A percentile compares a stretch with the other conserved stretches of the same genome.
Conservation (phyloP, 2,888 invertebrate species). For the Deilephila elpenor region DNA sequence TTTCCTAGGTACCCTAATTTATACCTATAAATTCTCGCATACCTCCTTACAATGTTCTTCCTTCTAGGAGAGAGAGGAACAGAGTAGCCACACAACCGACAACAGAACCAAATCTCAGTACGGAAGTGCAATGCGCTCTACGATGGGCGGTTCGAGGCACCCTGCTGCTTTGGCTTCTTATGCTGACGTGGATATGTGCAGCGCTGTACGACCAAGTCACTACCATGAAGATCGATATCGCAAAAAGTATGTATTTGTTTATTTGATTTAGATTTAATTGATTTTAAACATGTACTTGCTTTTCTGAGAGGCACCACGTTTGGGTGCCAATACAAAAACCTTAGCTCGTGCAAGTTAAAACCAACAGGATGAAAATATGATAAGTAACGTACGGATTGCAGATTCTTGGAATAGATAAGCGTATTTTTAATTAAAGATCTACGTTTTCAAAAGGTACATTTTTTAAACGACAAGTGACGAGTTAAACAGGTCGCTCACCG, state of each 20-base stretch:
- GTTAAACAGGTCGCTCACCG: no score
- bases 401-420: no score
- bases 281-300: no score
- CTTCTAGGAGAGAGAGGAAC: conserved; percentile 69
- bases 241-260: conserved; percentile 61
- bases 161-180: conserved; percentile 74
- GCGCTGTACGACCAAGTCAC: conserved; percentile 77
- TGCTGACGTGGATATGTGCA: conserved; percentile 81
- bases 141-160: conserved; percentile 77
- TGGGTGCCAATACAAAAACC: no score
- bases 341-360: no score
- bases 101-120: conserved; percentile 63
- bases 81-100: conserved; percentile 47
- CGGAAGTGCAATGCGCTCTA: conserved; percentile 73
- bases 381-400: no score
- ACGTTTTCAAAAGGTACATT: no score
- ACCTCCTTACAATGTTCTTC: background rate
- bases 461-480: no score
- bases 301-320: no score
- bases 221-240: conserved; percentile 66
- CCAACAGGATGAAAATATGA: no score
- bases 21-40: background rate
- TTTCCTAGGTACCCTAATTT: background rate
- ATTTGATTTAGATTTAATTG: background rate
- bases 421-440: no score